A percentile compares a stretch with the other conserved stretches of the same genome.
These are phyloP conservation scores for Chelidonichthys spinosus DNA, from an alignment of 2,797 vertebrate species.

Conservation along the genomic window DNA sequence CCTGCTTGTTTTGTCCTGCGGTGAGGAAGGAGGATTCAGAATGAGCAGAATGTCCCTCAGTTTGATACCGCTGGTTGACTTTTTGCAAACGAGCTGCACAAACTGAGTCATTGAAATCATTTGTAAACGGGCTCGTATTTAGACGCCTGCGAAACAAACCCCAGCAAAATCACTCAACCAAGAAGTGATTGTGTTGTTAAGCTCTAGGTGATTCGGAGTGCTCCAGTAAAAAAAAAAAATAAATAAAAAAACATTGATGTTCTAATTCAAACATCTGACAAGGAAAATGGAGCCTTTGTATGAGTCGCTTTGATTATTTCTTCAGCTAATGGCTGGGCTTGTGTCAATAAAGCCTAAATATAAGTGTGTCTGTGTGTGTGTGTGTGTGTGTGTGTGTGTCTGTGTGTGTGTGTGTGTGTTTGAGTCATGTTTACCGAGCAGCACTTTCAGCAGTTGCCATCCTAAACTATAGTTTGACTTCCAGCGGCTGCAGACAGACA, in stretches of 20 bases:
- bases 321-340: constrained; percentile 37
- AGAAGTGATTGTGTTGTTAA: constrained; percentile 27
- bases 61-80: constrained; percentile 34
- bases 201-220: constrained; percentile 37
- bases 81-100: constrained; percentile 45
- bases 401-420: constrained; percentile 12
- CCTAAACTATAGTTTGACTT: constrained; percentile 43
- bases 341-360: constrained; percentile 53
- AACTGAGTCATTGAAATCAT: constrained; percentile 59
- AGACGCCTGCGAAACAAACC: background rate
- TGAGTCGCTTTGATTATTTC: constrained; percentile 50
- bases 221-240: background rate
- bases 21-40: constrained; percentile 19
- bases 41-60: constrained; percentile 27
- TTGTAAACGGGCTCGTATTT: constrained; percentile 33
- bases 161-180: background rate
- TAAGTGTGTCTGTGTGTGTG: constrained; percentile 29
- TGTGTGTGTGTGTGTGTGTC: constrained; percentile 8
- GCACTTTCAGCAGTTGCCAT: constrained; percentile 45
- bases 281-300: constrained; percentile 55
- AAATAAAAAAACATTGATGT: constrained; percentile 24
- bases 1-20: constrained; percentile 29
- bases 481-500: constrained; percentile 20
- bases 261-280: constrained; percentile 40
- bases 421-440: constrained; percentile 40